Evolutionary conservation across 1,140 invertebrate species (phyloP).

Genomic region (Nasonia vitripennis): DNA sequence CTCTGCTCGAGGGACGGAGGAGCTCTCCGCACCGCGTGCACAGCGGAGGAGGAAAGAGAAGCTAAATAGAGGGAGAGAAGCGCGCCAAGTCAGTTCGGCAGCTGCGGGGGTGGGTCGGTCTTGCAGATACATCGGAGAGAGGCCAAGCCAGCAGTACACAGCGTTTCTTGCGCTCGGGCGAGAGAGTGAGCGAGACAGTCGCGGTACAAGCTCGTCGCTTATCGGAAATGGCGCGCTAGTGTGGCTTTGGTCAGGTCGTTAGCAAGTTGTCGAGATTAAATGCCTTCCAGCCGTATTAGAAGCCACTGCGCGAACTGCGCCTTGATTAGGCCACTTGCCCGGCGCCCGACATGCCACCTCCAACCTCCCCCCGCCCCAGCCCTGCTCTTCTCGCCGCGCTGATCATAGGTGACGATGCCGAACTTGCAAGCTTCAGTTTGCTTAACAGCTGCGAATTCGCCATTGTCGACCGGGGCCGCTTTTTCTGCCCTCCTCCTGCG

Average conservation of each 20-base stretch:
- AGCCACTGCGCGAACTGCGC: slow-evolving; percentile 60
- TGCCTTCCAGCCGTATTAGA: slow-evolving; percentile 72
- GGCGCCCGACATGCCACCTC: slow-evolving; percentile 21
- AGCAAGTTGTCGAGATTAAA: slow-evolving; percentile 75
- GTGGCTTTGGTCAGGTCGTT: slow-evolving; percentile 72
- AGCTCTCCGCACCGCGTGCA: too few relatives aligned
- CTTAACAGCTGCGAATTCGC: slow-evolving; percentile 27
- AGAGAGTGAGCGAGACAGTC: background rate
- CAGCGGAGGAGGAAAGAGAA: background rate
- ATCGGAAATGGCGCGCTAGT: slow-evolving; percentile 67
- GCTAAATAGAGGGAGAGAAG: slow-evolving; percentile 9
- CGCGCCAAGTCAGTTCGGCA: slow-evolving; percentile 5
- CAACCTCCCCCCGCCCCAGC: background rate
- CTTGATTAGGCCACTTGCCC: slow-evolving; percentile 67
- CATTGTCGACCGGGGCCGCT: background rate
- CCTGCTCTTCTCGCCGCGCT: background rate
- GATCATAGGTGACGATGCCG: slow-evolving; percentile 53
- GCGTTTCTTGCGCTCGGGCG: slow-evolving; percentile 67
- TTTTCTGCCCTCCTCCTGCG: background rate
- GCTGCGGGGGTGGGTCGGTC: slow-evolving; percentile 1
- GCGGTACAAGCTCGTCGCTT: slow-evolving; percentile 62
- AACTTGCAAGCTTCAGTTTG: slow-evolving; percentile 41
- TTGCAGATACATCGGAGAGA: slow-evolving; percentile 43
- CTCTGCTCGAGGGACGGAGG: background rate
- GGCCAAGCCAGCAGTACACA: slow-evolving; percentile 30